These are phyloP conservation scores for Aspiorhynchus laticeps DNA, from an alignment of 2,113 vertebrate genomes.

Conservation along the genomic window DNA sequence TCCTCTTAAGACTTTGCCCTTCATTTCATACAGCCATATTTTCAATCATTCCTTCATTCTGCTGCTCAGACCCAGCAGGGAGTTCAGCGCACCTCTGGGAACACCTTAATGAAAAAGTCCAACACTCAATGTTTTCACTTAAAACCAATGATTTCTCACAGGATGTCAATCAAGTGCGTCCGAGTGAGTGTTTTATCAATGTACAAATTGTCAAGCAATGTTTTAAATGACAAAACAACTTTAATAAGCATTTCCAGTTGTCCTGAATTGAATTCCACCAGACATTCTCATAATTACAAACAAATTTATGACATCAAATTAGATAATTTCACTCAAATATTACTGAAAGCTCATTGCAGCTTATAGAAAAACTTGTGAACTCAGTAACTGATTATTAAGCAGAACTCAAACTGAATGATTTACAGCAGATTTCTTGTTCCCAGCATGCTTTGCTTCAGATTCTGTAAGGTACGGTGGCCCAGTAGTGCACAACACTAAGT, in stretches of 20 bases:
- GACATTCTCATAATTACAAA: too few species aligned
- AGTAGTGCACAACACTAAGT: too few species aligned
- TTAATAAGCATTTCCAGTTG: not conserved
- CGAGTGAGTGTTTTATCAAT: not conserved
- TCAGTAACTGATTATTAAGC: too few species aligned
- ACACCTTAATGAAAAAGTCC: constrained; percentile 32
- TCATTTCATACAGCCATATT: constrained; percentile 32
- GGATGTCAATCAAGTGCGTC: not conserved
- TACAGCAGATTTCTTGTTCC: too few species aligned
- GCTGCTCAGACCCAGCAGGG: constrained; percentile 6
- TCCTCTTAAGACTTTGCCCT: constrained; percentile 34
- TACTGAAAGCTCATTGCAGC: too few species aligned
- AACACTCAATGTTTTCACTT: constrained; percentile 19
- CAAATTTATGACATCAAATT: too few species aligned
- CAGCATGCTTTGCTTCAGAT: too few species aligned
- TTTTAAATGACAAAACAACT: not conserved
- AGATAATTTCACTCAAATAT: too few species aligned
- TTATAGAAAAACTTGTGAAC: too few species aligned
- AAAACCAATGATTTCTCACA: constrained; percentile 1
- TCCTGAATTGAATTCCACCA: not conserved
- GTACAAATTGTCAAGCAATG: not conserved
- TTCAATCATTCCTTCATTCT: constrained; percentile 25
- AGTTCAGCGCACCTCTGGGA: constrained; percentile 2
- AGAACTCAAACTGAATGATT: too few species aligned
- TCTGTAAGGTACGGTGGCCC: too few species aligned